A percentile compares a stretch with the other conserved stretches of the same genome.
These are phyloP conservation scores for Ceyx melanurus DNA, from an alignment of 2,113 vertebrate genomes.

Conservation along the genomic window DNA sequence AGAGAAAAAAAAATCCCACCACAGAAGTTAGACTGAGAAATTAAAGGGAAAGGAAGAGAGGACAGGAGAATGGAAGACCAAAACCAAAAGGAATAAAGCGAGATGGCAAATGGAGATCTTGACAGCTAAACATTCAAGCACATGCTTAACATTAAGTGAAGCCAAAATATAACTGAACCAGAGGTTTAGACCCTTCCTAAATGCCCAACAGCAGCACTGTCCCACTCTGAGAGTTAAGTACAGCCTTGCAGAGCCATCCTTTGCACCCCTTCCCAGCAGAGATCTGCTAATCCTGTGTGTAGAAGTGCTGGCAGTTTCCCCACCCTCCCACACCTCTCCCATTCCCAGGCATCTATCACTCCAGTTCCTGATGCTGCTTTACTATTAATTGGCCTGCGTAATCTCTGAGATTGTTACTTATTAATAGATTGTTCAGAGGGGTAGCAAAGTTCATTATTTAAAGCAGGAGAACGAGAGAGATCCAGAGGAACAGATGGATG, in stretches of 20 bases:
- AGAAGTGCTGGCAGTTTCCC: background rate
- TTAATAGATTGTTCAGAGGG: constrained; percentile 62
- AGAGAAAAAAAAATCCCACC: background rate
- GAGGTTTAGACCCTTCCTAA: background rate
- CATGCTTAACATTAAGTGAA: background rate
- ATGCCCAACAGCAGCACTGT: background rate
- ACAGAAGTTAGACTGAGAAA: constrained; percentile 16
- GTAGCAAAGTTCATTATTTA: constrained; percentile 60
- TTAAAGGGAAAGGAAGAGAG: background rate
- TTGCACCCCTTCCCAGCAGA: background rate
- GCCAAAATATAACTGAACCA: background rate
- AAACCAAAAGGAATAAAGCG: background rate
- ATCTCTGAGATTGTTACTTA: constrained; percentile 66
- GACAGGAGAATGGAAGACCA: background rate
- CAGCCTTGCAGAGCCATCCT: background rate
- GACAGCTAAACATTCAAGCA: background rate
- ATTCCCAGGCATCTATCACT: background rate
- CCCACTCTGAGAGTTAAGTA: accelerated
- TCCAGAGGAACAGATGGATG: constrained; percentile 57
- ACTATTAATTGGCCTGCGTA: constrained; percentile 56
- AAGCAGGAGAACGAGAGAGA: constrained; percentile 45
- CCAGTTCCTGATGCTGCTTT: background rate
- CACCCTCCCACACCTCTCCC: background rate
- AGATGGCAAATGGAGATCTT: background rate
- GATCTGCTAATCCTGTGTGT: background rate